phyloP scores from a whole-genome alignment of 2,888 invertebrate species.

The Tipula confusa region DNA sequence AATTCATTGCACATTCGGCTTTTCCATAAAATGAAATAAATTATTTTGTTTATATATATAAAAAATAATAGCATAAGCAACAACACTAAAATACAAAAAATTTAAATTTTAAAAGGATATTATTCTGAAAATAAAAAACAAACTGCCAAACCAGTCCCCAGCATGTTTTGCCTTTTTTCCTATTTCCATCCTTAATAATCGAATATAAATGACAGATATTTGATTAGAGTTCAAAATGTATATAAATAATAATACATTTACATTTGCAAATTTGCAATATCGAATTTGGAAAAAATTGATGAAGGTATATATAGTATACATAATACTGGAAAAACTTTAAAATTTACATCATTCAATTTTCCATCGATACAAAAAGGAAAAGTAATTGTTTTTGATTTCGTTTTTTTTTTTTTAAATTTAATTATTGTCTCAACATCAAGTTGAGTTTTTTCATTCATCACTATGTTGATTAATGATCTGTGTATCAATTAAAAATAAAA shows the following conservation, averaged over 20 bases:
- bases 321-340: not conserved
- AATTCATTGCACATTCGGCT: constrained; percentile 9
- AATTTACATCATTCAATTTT: not conserved
- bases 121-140: not conserved
- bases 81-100: not conserved
- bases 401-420: not conserved
- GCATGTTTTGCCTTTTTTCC: not conserved
- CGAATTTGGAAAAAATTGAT: not conserved
- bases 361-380: not conserved
- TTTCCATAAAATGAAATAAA: not conserved
- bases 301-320: not conserved
- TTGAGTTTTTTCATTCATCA: not conserved
- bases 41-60: not conserved
- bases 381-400: not conserved
- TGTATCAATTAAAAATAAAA: not conserved
- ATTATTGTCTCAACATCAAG: not conserved
- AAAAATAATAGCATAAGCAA: not conserved
- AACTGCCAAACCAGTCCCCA: not conserved
- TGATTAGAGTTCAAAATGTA: not conserved
- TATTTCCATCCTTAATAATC: not conserved
- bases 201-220: constrained; percentile 12
- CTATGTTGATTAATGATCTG: not conserved
- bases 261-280: not conserved
- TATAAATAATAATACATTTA: not conserved
- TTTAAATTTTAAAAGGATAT: not conserved